Conservation (phyloP, 2,113 vertebrate species). For the Ursus arctos region DNA sequence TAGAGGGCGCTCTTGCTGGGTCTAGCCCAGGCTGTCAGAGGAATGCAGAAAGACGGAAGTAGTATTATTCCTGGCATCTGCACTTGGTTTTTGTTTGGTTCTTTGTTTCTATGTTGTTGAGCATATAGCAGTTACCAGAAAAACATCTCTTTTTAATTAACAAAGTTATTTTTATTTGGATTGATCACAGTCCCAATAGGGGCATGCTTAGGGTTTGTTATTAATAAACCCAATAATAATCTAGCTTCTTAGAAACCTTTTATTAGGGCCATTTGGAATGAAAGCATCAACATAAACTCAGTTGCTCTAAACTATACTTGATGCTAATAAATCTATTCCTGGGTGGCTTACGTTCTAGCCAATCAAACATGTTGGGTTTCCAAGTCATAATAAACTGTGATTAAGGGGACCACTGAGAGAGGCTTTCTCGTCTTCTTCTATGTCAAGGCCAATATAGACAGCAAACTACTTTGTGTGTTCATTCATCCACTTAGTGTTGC, state of each 20-base stretch:
- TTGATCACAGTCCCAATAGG: constrained; percentile 26
- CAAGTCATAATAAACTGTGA: background rate
- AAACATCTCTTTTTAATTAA: constrained; percentile 56
- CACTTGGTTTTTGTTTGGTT: background rate
- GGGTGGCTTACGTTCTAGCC: background rate
- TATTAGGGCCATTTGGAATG: constrained; percentile 40
- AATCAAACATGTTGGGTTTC: constrained; percentile 8
- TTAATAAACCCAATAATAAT: constrained; percentile 63
- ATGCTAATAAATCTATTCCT: constrained; percentile 78
- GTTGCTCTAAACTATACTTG: constrained; percentile 61
- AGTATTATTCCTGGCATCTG: background rate
- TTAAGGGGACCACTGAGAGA: background rate
- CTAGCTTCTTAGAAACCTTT: constrained; percentile 56
- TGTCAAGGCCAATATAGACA: background rate
- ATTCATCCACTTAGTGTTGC: background rate
- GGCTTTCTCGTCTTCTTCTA: background rate
- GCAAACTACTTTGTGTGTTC: background rate
- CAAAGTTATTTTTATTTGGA: constrained; percentile 56
- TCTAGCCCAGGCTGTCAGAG: rapidly evolving
- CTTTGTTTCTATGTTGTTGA: constrained; percentile 10
- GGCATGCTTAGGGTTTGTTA: constrained; percentile 25
- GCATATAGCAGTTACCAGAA: background rate
- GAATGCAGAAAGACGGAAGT: background rate
- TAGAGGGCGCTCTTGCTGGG: background rate
- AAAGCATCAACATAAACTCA: constrained; percentile 43